Conservation (phyloP, 2,113 vertebrate genomes). For the Charina bottae region DNA sequence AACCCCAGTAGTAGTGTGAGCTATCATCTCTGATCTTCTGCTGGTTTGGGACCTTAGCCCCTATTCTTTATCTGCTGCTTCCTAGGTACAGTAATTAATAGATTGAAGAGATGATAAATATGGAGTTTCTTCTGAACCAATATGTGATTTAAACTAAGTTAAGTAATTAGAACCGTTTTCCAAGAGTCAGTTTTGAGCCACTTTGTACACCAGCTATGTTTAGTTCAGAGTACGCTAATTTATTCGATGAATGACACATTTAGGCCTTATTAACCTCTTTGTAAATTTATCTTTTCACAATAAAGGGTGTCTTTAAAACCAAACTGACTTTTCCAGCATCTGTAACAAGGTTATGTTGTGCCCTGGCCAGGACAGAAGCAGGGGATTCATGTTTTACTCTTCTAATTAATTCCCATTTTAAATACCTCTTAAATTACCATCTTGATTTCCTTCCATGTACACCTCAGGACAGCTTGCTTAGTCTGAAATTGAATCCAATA, state of each 20-base stretch:
- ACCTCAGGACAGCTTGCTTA: conserved; percentile 14
- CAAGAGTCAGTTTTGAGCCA: neutral
- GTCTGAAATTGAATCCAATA: conserved; percentile 34
- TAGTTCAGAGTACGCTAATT: conserved; percentile 1
- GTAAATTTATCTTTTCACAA: conserved; percentile 33
- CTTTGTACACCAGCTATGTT: neutral
- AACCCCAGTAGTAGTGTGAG: neutral
- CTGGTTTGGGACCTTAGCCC: neutral
- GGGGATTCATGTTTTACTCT: neutral
- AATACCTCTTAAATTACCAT: conserved; percentile 12
- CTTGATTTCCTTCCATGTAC: conserved; percentile 3
- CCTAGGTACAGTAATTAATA: neutral
- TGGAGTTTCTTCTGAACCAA: neutral
- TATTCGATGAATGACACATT: conserved; percentile 19
- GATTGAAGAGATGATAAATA: neutral
- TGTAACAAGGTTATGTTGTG: neutral
- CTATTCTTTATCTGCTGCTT: neutral
- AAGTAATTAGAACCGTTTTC: neutral
- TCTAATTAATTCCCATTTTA: conserved; percentile 30
- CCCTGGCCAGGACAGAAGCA: conserved; percentile 17
- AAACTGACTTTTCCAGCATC: conserved; percentile 13
- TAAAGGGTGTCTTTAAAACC: conserved; percentile 5
- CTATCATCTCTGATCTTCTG: neutral
- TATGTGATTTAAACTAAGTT: neutral
- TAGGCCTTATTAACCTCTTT: conserved; percentile 29